Percentiles rank a stretch among this genome's conserved stretches.
Evolutionary conservation across 2,113 vertebrate genomes (phyloP).

Genomic region (Hippocampus guttulatus): DNA sequence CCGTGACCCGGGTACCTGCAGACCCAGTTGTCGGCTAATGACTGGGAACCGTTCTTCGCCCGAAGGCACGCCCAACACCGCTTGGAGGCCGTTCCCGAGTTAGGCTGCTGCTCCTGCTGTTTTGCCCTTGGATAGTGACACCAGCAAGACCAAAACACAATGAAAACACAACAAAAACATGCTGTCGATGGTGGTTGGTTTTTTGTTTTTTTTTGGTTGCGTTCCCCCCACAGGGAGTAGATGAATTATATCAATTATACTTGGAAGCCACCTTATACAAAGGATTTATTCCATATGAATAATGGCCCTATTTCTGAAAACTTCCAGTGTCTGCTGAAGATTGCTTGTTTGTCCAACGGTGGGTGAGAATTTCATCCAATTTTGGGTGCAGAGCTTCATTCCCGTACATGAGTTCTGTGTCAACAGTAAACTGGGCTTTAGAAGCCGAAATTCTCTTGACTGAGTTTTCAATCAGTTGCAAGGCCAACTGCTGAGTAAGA

Average conservation of each 20-base stretch:
- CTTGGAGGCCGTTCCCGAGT: too few species aligned
- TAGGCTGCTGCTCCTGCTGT: too few species aligned
- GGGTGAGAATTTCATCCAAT: constrained; percentile 23
- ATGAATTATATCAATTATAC: not conserved
- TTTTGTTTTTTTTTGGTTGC: too few species aligned
- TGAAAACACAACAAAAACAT: too few species aligned
- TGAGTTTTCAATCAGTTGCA: constrained; percentile 18
- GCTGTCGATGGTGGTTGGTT: too few species aligned
- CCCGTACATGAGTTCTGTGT: constrained; percentile 38
- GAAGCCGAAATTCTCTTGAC: constrained; percentile 41
- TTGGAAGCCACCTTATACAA: not conserved
- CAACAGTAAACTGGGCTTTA: constrained; percentile 40
- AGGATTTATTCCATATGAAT: not conserved
- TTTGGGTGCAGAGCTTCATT: constrained; percentile 37
- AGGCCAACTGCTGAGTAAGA: constrained; percentile 31
- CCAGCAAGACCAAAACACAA: too few species aligned
- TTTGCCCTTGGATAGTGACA: too few species aligned
- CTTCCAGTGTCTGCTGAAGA: constrained; percentile 2
- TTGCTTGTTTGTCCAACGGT: not conserved
- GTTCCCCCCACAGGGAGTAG: too few species aligned
- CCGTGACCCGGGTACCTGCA: too few species aligned
- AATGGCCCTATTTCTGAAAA: not conserved
- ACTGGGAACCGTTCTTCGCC: too few species aligned
- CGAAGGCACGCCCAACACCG: too few species aligned
- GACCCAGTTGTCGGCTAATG: too few species aligned